Percentiles rank a stretch among this genome's conserved stretches.
Conservation (phyloP, 2,113 vertebrate species). For the Macaca nemestrina region DNA sequence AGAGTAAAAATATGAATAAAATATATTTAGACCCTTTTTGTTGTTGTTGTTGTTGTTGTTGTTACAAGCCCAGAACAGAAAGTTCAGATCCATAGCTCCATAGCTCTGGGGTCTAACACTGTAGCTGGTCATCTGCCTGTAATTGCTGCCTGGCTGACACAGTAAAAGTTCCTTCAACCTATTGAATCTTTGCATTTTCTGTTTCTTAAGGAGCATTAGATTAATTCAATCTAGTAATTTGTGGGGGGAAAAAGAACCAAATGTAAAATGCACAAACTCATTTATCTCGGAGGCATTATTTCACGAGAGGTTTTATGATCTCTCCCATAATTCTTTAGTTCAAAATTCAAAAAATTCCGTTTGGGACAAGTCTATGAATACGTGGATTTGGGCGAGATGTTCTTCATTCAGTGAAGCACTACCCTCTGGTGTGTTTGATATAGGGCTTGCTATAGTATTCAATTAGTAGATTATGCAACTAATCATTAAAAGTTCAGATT, state of each 20-base stretch:
- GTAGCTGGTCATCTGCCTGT: background rate
- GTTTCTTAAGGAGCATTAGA: background rate
- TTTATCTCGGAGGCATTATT: background rate
- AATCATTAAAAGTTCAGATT: background rate
- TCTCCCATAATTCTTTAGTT: background rate
- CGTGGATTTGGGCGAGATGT: background rate
- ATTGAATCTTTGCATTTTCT: conserved; percentile 17
- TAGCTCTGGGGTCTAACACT: background rate
- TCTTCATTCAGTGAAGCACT: background rate
- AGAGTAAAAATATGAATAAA: background rate
- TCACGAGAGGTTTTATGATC: background rate
- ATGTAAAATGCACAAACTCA: background rate
- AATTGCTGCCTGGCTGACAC: background rate
- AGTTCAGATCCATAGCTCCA: background rate
- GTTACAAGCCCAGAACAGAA: background rate
- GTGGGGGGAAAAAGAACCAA: background rate
- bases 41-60: background rate
- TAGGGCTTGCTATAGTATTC: background rate
- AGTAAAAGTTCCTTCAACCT: background rate
- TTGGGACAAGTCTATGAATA: background rate
- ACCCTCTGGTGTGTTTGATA: background rate
- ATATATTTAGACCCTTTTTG: background rate
- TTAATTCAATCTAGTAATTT: background rate
- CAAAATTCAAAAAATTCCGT: background rate
- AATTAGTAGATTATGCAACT: background rate